These are phyloP conservation scores for Harpalus rufipes DNA, from an alignment of 2,888 invertebrate genomes.

Conservation along the genomic window DNA sequence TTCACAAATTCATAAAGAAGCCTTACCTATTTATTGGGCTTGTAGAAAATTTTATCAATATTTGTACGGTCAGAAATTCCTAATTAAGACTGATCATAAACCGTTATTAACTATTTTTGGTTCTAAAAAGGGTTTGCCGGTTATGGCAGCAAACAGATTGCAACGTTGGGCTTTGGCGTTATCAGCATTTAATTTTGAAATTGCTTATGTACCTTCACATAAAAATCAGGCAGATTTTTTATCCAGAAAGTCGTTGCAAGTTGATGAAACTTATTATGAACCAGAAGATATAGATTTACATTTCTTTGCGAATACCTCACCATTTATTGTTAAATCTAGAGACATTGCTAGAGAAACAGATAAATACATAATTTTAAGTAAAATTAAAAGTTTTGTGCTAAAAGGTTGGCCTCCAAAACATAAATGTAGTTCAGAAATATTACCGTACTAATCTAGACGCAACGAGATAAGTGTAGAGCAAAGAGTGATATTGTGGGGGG, in stretches of 20 bases:
- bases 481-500: too few species aligned
- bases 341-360: slow-evolving; percentile 4
- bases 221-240: slow-evolving; percentile 68
- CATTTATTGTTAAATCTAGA: slow-evolving; percentile 7
- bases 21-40: slow-evolving; percentile 4
- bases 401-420: neutral
- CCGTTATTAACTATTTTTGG: slow-evolving; percentile 54
- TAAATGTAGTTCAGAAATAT: neutral
- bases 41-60: slow-evolving; percentile 52
- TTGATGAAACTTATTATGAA: neutral
- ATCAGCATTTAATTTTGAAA: slow-evolving; percentile 68
- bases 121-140: slow-evolving; percentile 22
- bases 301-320: slow-evolving; percentile 5
- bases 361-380: slow-evolving; percentile 3
- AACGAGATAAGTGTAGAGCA: slow-evolving; percentile 7
- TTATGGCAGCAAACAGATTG: slow-evolving; percentile 61
- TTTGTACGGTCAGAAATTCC: neutral
- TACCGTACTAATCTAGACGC: neutral
- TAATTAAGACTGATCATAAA: slow-evolving; percentile 50
- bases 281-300: neutral
- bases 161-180: slow-evolving; percentile 68
- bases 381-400: slow-evolving; percentile 5
- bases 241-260: slow-evolving; percentile 46
- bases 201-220: slow-evolving; percentile 66
- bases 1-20: slow-evolving; percentile 65